Evolutionary conservation across 2,113 vertebrate species (phyloP).

Genomic region (Nycticorax nycticorax): DNA sequence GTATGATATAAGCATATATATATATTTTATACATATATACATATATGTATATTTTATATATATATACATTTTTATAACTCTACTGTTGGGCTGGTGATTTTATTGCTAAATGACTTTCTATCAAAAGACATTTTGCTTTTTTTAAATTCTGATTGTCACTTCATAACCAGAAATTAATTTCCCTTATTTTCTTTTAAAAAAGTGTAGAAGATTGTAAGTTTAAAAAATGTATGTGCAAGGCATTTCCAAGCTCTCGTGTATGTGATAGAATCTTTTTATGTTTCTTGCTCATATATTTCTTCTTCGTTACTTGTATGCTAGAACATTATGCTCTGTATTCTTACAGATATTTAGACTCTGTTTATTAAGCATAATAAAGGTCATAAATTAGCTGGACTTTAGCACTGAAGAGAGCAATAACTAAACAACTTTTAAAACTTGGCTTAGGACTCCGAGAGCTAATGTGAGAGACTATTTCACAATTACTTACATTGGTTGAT

Average conservation of each 20-base stretch:
- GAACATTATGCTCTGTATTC: not conserved
- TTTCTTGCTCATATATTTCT: not conserved
- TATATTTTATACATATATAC: not conserved
- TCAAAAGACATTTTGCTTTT: not conserved
- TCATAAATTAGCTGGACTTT: not conserved
- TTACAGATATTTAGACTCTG: not conserved
- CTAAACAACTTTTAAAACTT: slow-evolving; percentile 2
- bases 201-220: not conserved
- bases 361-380: not conserved
- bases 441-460: not conserved
- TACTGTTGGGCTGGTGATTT: not conserved
- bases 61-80: not conserved
- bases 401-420: not conserved
- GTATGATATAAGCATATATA: not conserved
- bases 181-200: not conserved
- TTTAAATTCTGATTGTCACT: not conserved
- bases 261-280: not conserved
- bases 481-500: not conserved
- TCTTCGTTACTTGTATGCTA: not conserved
- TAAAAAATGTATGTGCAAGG: not conserved
- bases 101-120: not conserved
- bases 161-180: not conserved
- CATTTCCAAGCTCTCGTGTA: not conserved
- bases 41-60: not conserved
- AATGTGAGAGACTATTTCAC: not conserved